Base-by-base conservation (phyloP, 92 coral and sea anemone genomes). In the Diadumene lineata region DNA sequence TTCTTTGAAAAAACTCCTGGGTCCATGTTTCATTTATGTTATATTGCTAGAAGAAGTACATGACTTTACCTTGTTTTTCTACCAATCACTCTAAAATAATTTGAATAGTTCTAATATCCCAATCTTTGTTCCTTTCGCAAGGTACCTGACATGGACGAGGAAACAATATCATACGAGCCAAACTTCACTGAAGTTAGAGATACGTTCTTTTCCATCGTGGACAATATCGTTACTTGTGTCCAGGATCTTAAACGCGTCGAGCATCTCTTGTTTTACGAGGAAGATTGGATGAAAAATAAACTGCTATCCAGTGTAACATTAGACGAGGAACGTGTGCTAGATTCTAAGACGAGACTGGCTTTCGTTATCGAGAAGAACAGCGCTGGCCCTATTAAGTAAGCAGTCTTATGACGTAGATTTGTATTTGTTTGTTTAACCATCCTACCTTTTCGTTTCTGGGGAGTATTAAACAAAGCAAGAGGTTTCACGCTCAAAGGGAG, bases 301-400 rank as follows among this genome's bases (percentile, higher is more conserved):
- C 34, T 66, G 34, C 87, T 94, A 34, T 80, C 79, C 51, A 77
- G 90, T 51, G 97, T 94, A 18, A 69, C 70, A 46, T 86, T 94
- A 1, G 82, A 70, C 18, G 98, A 94, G 46, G 96, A 90, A 57
- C 81, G 94, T 10, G 94, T 94, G 30, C 78, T 75, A 64, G 72
- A 71, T 62, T 92, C 94, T 53, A 94, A 86, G 80, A 81, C 74
- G 56, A 88, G 85, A 77, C 84, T 91, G 24, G 88, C 89, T 29
- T 76, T 43, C 31, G 87, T 94, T 19, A 87, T 94, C 50, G 89
- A 94, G 72, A 81, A 85, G 33, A 94, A 94, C 85, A 86, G 87
- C 55, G 67, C 76, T 44, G 98, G 98, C 10, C 98, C 98, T 6
- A 60, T 83, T 11, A 94, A 92, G 98, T 94, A 85, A 81, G 90